Percentiles rank a stretch among this genome's conserved stretches.
Conservation (phyloP, 2,113 vertebrate species). For the Fulica atra region DNA sequence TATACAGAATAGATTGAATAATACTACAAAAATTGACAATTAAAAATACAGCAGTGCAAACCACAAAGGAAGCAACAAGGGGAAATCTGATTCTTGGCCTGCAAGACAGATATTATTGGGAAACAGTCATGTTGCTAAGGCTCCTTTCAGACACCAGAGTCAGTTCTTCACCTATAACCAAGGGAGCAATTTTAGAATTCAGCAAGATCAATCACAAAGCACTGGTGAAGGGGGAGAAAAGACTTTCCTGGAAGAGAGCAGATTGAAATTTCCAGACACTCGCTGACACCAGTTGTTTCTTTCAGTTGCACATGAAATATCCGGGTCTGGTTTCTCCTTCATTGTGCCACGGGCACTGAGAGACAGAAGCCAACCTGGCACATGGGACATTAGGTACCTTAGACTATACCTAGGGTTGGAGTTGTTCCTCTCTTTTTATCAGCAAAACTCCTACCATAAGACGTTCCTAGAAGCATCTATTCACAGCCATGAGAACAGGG, state of each 20-base stretch:
- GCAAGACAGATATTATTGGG: neutral
- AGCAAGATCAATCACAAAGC: neutral
- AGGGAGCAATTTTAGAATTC: neutral
- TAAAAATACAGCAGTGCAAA: neutral
- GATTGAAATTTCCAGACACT: neutral
- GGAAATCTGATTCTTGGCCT: neutral
- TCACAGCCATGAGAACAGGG: neutral
- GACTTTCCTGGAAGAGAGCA: neutral
- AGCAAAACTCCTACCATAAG: neutral
- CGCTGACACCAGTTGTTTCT: neutral
- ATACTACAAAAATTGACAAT: neutral
- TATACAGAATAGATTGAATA: neutral
- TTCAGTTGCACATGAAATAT: neutral
- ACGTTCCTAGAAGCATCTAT: neutral
- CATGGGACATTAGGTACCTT: neutral
- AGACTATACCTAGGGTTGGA: neutral
- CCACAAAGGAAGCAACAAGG: neutral
- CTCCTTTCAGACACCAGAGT: neutral
- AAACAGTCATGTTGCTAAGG: neutral
- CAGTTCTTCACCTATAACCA: neutral
- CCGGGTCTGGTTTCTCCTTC: neutral
- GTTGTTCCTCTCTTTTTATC: neutral
- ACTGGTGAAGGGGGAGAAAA: neutral
- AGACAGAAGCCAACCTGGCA: neutral
- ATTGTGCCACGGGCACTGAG: accelerated